phyloP scores from a whole-genome alignment of 2,113 vertebrate species.

The Progne subis region DNA sequence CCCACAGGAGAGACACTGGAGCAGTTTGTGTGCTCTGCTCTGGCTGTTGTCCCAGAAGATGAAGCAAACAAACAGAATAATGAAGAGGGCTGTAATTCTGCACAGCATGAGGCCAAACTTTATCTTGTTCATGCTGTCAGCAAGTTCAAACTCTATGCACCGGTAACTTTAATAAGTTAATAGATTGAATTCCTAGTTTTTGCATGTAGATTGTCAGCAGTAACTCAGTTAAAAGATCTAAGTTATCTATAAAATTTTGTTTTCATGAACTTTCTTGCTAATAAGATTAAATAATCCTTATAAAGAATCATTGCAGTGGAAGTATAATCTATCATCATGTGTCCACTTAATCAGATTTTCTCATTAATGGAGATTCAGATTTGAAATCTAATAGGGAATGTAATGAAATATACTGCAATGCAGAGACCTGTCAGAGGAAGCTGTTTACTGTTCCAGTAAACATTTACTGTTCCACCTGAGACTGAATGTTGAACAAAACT shows the following conservation, averaged over 20 bases:
- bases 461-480: background rate
- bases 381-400: background rate
- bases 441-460: background rate
- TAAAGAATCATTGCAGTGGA: background rate
- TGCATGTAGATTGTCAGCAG: background rate
- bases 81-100: background rate
- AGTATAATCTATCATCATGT: background rate
- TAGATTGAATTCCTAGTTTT: background rate
- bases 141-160: slow-evolving; percentile 28
- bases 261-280: background rate
- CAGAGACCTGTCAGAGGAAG: background rate
- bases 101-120: background rate
- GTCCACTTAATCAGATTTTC: background rate
- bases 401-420: background rate
- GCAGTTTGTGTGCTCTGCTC: slow-evolving; percentile 50
- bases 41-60: slow-evolving; percentile 2
- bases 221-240: background rate
- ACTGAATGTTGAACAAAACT: background rate
- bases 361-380: background rate
- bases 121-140: slow-evolving; percentile 61
- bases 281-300: background rate
- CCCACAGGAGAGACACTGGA: slow-evolving; percentile 51
- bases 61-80: background rate
- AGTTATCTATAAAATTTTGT: background rate
- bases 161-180: slow-evolving; percentile 22